These are phyloP conservation scores for Epizoanthus scotinus DNA, from an alignment of 92 coral and sea anemone species.

Conservation along the genomic window DNA sequence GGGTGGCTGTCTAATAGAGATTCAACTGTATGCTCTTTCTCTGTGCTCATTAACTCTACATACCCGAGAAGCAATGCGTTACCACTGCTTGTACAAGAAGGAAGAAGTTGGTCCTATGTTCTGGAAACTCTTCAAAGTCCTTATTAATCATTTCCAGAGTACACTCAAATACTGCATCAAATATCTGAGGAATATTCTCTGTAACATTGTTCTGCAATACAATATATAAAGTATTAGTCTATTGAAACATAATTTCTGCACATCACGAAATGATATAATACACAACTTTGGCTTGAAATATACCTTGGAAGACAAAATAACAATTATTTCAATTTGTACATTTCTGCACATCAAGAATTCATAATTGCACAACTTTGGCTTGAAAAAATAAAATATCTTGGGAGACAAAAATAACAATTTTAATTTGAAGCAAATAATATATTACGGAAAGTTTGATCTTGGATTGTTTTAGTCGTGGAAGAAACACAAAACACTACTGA, in stretches of 20 bases:
- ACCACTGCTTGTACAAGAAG: slow-evolving; percentile 95
- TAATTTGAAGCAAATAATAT: too few relatives aligned
- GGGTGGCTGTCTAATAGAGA: too few relatives aligned
- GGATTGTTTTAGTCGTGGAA: too few relatives aligned
- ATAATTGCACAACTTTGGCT: neutral
- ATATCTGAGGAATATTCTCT: slow-evolving; percentile 85
- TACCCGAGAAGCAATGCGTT: slow-evolving; percentile 97
- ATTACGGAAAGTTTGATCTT: too few relatives aligned
- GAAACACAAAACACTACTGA: too few relatives aligned
- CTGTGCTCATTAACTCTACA: neutral
- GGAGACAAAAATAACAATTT: too few relatives aligned
- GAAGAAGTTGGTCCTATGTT: slow-evolving; percentile 97
- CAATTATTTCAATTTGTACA: too few relatives aligned
- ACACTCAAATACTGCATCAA: slow-evolving; percentile 99
- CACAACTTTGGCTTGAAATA: neutral
- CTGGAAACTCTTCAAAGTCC: slow-evolving; percentile 98
- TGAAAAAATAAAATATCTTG: too few relatives aligned
- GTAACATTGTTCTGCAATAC: slow-evolving; percentile 74
- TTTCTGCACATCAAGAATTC: too few relatives aligned
- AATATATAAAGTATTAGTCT: slow-evolving; percentile 4
- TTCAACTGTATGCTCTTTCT: neutral
- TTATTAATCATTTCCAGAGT: slow-evolving; percentile 97
- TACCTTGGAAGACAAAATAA: too few relatives aligned
- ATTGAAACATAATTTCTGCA: neutral
- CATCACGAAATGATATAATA: neutral